These are phyloP conservation scores for Vanessa tameamea DNA, from an alignment of 1,140 invertebrate genomes.

Conservation along the genomic window DNA sequence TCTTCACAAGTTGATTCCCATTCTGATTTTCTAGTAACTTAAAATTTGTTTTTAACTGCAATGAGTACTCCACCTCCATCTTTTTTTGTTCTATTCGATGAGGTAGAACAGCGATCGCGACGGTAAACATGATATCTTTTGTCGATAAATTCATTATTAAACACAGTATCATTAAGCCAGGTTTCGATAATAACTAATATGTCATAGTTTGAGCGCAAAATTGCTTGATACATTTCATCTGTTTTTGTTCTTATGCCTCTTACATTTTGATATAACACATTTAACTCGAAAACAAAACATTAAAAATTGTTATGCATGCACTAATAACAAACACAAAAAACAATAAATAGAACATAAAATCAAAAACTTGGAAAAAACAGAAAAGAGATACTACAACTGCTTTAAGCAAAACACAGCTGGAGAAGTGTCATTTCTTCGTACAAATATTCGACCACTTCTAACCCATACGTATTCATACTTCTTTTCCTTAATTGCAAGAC, in stretches of 20 bases:
- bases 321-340: not conserved
- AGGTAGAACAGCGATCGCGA: slow-evolving; percentile 16
- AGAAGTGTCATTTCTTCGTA: slow-evolving; percentile 1
- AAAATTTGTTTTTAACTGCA: slow-evolving; percentile 25
- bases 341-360: not conserved
- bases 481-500: not conserved
- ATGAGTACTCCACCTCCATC: slow-evolving; percentile 29
- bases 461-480: slow-evolving; percentile 13
- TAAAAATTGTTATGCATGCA: not conserved
- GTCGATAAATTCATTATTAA: slow-evolving; percentile 26
- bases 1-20: slow-evolving; percentile 32
- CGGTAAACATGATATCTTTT: slow-evolving; percentile 18
- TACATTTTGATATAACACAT: slow-evolving; percentile 33
- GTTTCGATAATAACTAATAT: slow-evolving; percentile 21
- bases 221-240: slow-evolving; percentile 1
- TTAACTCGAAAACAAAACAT: slow-evolving; percentile 18
- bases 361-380: not conserved
- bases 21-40: slow-evolving; percentile 5
- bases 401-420: not conserved
- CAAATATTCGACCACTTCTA: not conserved
- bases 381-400: not conserved
- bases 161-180: slow-evolving; percentile 28
- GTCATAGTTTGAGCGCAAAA: not conserved
- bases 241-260: slow-evolving; percentile 30
- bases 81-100: not conserved